phyloP scores from a whole-genome alignment of 2,888 invertebrate species.

The Pogonocherus hispidulus region DNA sequence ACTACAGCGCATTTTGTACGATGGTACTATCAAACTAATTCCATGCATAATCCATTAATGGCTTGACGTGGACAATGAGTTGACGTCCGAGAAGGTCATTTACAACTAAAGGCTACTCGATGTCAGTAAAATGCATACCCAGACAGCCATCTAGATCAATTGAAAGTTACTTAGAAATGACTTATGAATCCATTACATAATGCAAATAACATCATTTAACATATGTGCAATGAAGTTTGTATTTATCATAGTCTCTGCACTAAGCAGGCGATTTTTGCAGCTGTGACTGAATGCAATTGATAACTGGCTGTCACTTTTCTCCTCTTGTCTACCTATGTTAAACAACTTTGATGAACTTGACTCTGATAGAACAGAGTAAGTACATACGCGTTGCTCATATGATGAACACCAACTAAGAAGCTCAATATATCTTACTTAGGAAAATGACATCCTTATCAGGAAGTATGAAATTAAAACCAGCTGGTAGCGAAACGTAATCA shows the following conservation, averaged over 20 bases:
- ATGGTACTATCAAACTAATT: no score
- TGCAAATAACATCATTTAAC: slow-evolving; percentile 45
- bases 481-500: background rate
- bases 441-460: background rate
- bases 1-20: no score
- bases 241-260: slow-evolving; percentile 42
- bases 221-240: slow-evolving; percentile 38
- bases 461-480: background rate
- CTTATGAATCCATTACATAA: slow-evolving; percentile 48
- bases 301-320: slow-evolving; percentile 32
- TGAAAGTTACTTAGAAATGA: slow-evolving; percentile 40
- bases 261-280: slow-evolving; percentile 28
- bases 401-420: background rate
- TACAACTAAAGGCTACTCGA: slow-evolving; percentile 10
- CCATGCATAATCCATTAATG: slow-evolving; percentile 4
- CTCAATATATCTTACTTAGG: background rate
- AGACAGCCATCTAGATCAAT: slow-evolving; percentile 41
- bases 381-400: slow-evolving; percentile 16
- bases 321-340: slow-evolving; percentile 20
- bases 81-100: slow-evolving; percentile 7
- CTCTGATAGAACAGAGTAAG: slow-evolving; percentile 6
- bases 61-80: slow-evolving; percentile 11
- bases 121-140: slow-evolving; percentile 28
- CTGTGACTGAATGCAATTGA: slow-evolving; percentile 35
- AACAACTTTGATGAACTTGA: slow-evolving; percentile 29